Base-by-base conservation (phyloP, 2,888 invertebrate genomes). In the Drosophila kanekoi region DNA sequence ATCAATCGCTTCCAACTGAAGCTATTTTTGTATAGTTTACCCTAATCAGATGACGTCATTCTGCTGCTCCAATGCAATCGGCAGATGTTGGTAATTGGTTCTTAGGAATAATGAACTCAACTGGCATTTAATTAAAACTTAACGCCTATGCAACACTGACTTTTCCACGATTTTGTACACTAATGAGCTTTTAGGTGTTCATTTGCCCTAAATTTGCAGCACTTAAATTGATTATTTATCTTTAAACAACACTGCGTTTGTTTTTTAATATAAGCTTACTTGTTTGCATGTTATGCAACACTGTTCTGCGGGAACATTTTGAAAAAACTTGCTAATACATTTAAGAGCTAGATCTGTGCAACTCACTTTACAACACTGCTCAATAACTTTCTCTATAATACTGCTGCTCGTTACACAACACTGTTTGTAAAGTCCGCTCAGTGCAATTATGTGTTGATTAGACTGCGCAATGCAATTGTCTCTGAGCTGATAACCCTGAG, bases 401-500 rank as follows among this genome's bases (percentile, higher is more conserved):
- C 20, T 41, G 14, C 16, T 9, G 14, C 13, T 20, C 35, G 10
- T 20, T 60, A n/a, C 20, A 23, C 9, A 61, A 16, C 23, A 61
- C 47, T 40, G 16, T 5, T 28, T 4, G 3, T 5, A 18, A 43
- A 20, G 13, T 18, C 18, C 28, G 23, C 28, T 14, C 0, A 4
- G 28, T 41, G 10, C 6, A 41, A 33, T n/a, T 8, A 10, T 11
- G 14, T n/a, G 14, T 32, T 40, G 28, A 28, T 45, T 8, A 14
- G 18, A 28, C 13, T n/a, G 37, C 44, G 20, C 58, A 14, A 14
- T 48, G 20, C 33, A 13, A 41, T 35, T 43, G 44, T 38, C 20
- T 11, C 14, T 4, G 9, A 41, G 32, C 57, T 57, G 70, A 70
- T 72, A 70, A 72, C 70, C 65, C 70, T 18, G 18, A 57, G 48